Base-by-base conservation (phyloP, 2,888 invertebrate genomes). In the Laspeyria flexula region DNA sequence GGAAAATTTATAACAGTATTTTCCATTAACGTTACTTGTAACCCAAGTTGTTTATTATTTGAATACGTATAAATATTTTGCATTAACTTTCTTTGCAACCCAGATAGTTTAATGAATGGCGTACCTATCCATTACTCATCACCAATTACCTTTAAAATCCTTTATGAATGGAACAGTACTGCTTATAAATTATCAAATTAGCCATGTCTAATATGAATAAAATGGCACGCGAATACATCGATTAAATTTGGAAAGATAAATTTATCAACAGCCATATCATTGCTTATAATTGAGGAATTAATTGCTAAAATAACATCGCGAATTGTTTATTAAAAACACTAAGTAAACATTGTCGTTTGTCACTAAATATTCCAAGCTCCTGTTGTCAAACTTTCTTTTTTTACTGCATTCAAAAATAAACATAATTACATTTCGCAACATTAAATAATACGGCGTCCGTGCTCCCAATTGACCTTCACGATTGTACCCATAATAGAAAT, bases 381-480 rank as follows among this genome's bases (percentile, higher is more conserved):
- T 30, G 48, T 65, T 55, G 43, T 61, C 52, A 58, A 52, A 47
- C 62, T 65, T 65, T 65, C 65, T 62, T 62, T 61, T 64, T 56
- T 63, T 43, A 35, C 3, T 0, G 46, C 27, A 13, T 43, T 35
- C 29, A n/a, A 59, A 55, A 56, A 62, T 47, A 43, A 47, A 55
- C 52, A 51, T 65, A 57, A 63, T 66, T 60, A 43, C 35, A n/a
- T 56, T 59, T 68, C 54, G 31, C 46, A 52, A 45, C 48, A 59
- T 60, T 54, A 60, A 47, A 58, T 60, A 57, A 62, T 49, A 33
- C 33, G 50, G 49, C 47, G 52, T 38, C 47, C 51, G 42, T 71
- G 70, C 66, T 70, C 75, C 68, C 60, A 68, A 57, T 62, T 73
- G 75, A 81, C 81, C 81, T 81, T 78, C 77, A 77, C 79, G 76